phyloP scores from a whole-genome alignment of 2,888 invertebrate genomes.

The Clunio marinus region DNA sequence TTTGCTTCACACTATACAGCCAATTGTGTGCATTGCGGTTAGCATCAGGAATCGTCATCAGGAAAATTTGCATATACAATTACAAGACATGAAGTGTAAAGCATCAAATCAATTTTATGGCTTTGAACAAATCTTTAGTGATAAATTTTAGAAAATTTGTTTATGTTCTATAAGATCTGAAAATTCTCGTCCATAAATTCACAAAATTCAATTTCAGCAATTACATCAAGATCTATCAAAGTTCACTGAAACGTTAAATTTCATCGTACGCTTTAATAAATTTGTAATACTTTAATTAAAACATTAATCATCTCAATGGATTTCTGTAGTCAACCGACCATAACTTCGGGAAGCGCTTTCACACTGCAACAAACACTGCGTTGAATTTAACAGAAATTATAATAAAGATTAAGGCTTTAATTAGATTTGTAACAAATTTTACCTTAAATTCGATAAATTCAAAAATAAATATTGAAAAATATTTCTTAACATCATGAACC shows the following conservation, averaged over 20 bases:
- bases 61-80: conserved; percentile 18
- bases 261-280: background rate
- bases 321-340: background rate
- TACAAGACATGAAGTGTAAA: conserved; percentile 13
- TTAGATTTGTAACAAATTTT: too few species aligned
- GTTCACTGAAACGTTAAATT: background rate
- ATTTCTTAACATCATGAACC: too few species aligned
- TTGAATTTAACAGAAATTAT: too few species aligned
- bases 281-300: conserved; percentile 13
- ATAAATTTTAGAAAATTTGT: background rate
- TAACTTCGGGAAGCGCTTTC: background rate
- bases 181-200: too few species aligned
- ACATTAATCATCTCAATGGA: conserved; percentile 3
- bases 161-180: background rate
- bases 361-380: too few species aligned
- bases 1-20: background rate
- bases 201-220: background rate
- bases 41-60: background rate
- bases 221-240: conserved; percentile 3
- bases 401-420: too few species aligned
- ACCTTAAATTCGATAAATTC: too few species aligned
- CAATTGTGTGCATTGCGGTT: background rate
- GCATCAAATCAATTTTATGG: conserved; percentile 13
- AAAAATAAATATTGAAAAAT: too few species aligned
- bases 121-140: background rate